phyloP scores from a whole-genome alignment of 2,797 vertebrate genomes.

The Oreonectes daqikongensis region DNA sequence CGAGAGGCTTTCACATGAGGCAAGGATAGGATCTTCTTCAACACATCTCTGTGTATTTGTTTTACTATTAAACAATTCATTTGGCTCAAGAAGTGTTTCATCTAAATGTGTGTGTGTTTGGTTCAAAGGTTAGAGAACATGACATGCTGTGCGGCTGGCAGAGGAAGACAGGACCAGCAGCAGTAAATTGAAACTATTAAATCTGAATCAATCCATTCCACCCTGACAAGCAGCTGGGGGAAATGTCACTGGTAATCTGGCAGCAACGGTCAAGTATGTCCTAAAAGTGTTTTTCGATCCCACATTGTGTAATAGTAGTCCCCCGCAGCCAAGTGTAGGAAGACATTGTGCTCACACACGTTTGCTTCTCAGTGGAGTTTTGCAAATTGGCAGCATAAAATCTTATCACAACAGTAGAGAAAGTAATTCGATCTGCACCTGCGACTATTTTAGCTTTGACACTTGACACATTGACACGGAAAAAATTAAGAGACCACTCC shows the following conservation, averaged over 20 bases:
- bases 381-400: constrained; percentile 47
- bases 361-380: constrained; percentile 38
- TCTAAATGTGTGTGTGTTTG: constrained; percentile 31
- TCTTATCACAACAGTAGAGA: constrained; percentile 44
- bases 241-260: constrained; percentile 52
- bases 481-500: too few species aligned
- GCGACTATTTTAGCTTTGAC: constrained; percentile 22
- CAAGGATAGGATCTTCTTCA: constrained; percentile 36
- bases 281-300: constrained; percentile 50
- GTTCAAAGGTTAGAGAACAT: constrained; percentile 45
- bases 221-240: constrained; percentile 53
- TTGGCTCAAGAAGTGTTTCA: constrained; percentile 30
- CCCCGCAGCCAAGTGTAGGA: constrained; percentile 35
- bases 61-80: constrained; percentile 46
- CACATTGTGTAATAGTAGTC: constrained; percentile 51
- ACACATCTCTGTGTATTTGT: constrained; percentile 47
- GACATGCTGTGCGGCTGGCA: constrained; percentile 50
- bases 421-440: constrained; percentile 34
- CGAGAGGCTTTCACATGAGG: constrained; percentile 35
- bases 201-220: constrained; percentile 57
- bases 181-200: constrained; percentile 60
- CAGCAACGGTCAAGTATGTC: constrained; percentile 52
- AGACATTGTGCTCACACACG: constrained; percentile 30
- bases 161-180: constrained; percentile 38
- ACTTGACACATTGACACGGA: constrained; percentile 30